These are phyloP conservation scores for Egretta garzetta DNA, from an alignment of 2,113 vertebrate species.

Conservation along the genomic window DNA sequence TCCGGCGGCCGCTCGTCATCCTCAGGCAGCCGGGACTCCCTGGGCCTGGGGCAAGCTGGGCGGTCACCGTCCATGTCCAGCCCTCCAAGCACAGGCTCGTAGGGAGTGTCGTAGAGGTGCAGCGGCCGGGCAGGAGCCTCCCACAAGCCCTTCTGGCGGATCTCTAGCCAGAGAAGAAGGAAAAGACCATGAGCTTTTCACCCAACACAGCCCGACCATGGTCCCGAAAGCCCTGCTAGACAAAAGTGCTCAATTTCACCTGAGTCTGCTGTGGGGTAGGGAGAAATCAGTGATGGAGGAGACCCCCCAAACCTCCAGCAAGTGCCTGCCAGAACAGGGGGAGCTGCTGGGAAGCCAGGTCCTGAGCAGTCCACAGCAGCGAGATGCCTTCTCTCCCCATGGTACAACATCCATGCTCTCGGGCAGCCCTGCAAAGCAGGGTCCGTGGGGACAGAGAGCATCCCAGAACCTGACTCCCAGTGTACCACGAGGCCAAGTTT, in stretches of 20 bases:
- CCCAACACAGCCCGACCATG: not conserved
- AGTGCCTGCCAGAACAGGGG: not conserved
- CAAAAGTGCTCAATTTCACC: not conserved
- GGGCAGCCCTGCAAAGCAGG: not conserved
- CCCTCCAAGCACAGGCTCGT: conserved; percentile 83
- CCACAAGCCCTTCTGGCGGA: conserved; percentile 77
- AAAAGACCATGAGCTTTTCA: not conserved
- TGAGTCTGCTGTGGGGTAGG: accelerated
- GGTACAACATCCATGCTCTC: not conserved
- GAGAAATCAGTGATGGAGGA: not conserved
- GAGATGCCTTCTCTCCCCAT: not conserved
- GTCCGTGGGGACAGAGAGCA: not conserved
- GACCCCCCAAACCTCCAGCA: not conserved
- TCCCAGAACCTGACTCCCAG: not conserved
- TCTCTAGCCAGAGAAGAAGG: conserved; percentile 60
- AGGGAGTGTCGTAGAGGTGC: conserved; percentile 93
- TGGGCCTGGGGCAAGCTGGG: conserved; percentile 66
- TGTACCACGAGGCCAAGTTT: not conserved
- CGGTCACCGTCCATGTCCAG: conserved; percentile 76
- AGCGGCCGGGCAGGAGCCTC: conserved; percentile 66
- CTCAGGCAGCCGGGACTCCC: conserved; percentile 92
- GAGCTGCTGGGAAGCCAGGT: not conserved
- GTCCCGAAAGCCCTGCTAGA: not conserved
- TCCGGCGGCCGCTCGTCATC: conserved; percentile 94
- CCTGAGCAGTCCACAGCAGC: not conserved